Base-by-base conservation (phyloP, 2,113 vertebrate genomes). In the Pholis gunnellus region DNA sequence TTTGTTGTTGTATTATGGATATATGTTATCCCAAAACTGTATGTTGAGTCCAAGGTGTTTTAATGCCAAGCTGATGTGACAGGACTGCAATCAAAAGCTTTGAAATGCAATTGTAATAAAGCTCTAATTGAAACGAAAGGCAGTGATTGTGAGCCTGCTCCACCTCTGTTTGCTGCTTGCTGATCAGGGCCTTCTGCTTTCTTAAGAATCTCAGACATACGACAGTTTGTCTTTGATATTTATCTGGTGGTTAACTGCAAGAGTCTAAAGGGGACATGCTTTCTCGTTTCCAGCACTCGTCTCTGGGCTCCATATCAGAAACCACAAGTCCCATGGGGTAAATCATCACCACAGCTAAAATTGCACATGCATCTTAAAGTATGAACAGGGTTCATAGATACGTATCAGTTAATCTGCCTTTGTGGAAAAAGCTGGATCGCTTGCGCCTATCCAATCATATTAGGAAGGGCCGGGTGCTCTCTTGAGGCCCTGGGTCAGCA, bases 181-280 rank as follows among this genome's bases (percentile, higher is more conserved):
- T 27, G 18, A 34, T 52, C 64, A 18, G 56, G 40, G 5, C 40
- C 75, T 68, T 75, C 25, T 6, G 78, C 38, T 81, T 88, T 38
- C 20, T 84, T 78, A 86, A 78, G 68, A 77, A 59, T 80, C 83
- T 60, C 0, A 1, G 69, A 31, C 29, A 65, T 46, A 42, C 2
- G 5, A 81, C 75, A 67, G 42, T 52, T 73, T 31, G 60, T 87
- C 78, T 42, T 56, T 38, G 78, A 78, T 77, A 44, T 80, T 54
- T 84, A 75, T 84, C 79, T 77, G 50, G 34, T 80, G 52, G 80
- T 84, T 80, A 83, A 81, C 76, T 63, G 74, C 81, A 71, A 75
- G 65, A 59, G 72, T 72, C 72, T 52, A 48, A 61, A 31, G 59
- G 22, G 40, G 48, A 40, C 22, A 6, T 31, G n/a, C 20, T 44